Conservation (phyloP, 2,113 vertebrate genomes). For the Ammodytes dubius region DNA sequence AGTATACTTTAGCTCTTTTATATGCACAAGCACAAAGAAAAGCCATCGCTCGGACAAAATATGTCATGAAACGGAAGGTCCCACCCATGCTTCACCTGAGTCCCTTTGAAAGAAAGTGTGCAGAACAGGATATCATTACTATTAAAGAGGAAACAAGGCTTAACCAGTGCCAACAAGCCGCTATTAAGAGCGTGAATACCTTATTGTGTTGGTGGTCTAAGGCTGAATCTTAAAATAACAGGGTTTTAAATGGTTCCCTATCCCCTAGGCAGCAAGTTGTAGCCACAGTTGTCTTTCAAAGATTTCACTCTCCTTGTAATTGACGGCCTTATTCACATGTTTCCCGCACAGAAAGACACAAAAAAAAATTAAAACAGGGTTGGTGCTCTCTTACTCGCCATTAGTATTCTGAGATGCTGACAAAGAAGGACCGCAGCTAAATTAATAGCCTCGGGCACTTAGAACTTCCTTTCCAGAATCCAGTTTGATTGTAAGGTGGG, state of each 20-base stretch:
- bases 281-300: conserved; percentile 69
- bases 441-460: conserved; percentile 79
- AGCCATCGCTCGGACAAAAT: conserved; percentile 81
- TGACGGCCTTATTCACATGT: conserved; percentile 59
- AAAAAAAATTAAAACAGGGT: conserved; percentile 59
- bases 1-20: conserved; percentile 78
- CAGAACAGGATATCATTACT: conserved; percentile 84
- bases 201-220: conserved; percentile 84
- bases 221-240: conserved; percentile 79
- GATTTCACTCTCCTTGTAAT: conserved; percentile 71
- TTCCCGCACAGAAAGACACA: conserved; percentile 39
- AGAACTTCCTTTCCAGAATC: conserved; percentile 77
- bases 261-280: conserved; percentile 64
- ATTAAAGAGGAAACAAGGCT: conserved; percentile 84
- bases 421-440: conserved; percentile 69
- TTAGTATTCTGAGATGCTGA: conserved; percentile 74
- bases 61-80: conserved; percentile 84
- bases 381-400: conserved; percentile 57
- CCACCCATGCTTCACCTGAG: conserved; percentile 85
- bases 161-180: conserved; percentile 81
- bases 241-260: conserved; percentile 67
- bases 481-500: conserved; percentile 70
- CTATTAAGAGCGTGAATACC: conserved; percentile 81
- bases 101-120: conserved; percentile 79
- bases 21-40: conserved; percentile 81